Evolutionary conservation across 2,113 vertebrate species (phyloP).

Genomic region (Condylura cristata): DNA sequence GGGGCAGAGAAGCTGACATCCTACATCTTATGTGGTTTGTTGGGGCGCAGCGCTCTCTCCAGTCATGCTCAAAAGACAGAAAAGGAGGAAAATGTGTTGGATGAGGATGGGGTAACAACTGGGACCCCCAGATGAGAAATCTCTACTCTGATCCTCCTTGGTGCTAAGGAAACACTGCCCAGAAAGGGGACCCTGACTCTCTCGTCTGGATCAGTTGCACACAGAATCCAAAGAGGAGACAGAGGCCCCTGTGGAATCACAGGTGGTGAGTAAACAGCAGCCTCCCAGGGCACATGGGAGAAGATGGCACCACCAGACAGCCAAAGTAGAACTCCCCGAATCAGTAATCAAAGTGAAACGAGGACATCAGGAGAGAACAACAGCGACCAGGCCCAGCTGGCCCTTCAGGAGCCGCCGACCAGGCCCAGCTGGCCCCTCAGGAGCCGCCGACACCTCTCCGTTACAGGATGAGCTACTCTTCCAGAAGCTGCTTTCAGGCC

Average conservation of each 20-base stretch:
- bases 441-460: neutral
- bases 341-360: neutral
- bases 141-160: neutral
- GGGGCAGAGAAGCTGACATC: neutral
- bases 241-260: neutral
- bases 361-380: neutral
- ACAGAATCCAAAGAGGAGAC: neutral
- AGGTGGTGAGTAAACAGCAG: neutral
- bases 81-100: neutral
- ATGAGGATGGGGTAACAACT: too few species aligned
- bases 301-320: neutral
- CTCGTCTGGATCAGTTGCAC: neutral
- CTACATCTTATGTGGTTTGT: neutral
- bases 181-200: neutral
- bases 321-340: neutral
- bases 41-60: neutral
- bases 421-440: conserved; percentile 55
- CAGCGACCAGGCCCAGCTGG: conserved; percentile 57
- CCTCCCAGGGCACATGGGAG: neutral
- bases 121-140: neutral
- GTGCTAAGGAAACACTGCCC: neutral
- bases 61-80: neutral
- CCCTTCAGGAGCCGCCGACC: neutral
- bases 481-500: neutral
- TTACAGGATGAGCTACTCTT: neutral